A percentile compares a stretch with the other conserved stretches of the same genome.
Conservation (phyloP, 1,140 invertebrate genomes). For the Drosophila grimshawi region DNA sequence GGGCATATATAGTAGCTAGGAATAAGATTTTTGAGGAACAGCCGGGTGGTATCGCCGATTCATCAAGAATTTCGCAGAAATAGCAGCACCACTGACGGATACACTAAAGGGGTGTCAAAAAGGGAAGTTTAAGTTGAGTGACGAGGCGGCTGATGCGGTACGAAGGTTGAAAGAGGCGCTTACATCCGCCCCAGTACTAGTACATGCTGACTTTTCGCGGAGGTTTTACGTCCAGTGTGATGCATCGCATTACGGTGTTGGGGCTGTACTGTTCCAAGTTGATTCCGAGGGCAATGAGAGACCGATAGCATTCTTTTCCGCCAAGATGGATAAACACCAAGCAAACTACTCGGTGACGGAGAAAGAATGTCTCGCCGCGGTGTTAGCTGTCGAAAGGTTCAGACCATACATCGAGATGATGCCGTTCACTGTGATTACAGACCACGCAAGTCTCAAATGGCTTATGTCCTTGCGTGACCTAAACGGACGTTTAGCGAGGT, state of each 20-base stretch:
- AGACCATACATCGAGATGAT: neutral
- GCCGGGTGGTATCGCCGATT: no score
- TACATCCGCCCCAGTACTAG: neutral
- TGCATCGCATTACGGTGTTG: neutral
- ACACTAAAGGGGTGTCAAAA: no score
- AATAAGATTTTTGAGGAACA: no score
- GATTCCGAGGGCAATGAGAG: neutral
- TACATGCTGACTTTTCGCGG: neutral
- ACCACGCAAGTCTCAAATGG: constrained; percentile 14
- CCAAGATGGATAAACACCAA: no score
- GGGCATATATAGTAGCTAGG: no score
- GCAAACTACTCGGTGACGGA: neutral
- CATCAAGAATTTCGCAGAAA: neutral
- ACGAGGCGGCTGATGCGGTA: no score
- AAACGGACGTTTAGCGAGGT: neutral
- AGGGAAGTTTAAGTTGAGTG: no score
- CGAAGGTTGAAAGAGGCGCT: neutral
- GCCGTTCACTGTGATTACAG: neutral
- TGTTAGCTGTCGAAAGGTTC: constrained; percentile 1
- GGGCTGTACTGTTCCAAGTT: neutral
- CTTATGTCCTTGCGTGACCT: neutral
- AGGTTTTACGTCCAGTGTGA: neutral
- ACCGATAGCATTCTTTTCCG: no score
- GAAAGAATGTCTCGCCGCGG: constrained; percentile 4
- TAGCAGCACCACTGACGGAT: no score